A percentile compares a stretch with the other conserved stretches of the same genome.
Conservation (phyloP, 2,797 vertebrate species). For the Triplophysa bombifrons region DNA sequence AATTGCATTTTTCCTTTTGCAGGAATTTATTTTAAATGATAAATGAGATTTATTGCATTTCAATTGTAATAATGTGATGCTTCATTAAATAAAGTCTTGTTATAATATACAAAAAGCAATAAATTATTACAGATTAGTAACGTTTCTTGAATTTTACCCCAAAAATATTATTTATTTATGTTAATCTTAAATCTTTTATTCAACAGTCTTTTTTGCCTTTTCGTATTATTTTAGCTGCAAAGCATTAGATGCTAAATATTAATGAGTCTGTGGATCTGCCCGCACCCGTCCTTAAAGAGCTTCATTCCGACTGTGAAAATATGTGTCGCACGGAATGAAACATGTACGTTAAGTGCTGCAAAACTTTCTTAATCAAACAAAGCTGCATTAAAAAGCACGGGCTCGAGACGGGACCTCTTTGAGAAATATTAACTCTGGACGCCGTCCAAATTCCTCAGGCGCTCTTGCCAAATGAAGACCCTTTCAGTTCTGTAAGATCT, state of each 20-base stretch:
- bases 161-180: too few relatives aligned
- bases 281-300: constrained; percentile 17
- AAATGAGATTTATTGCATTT: too few relatives aligned
- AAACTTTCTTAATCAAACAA: constrained; percentile 59
- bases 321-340: constrained; percentile 36
- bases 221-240: constrained; percentile 53
- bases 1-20: too few relatives aligned
- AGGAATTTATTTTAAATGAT: too few relatives aligned
- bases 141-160: too few relatives aligned
- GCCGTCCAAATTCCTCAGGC: constrained; percentile 64
- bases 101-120: too few relatives aligned
- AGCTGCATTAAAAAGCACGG: constrained; percentile 68
- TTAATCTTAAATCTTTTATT: too few relatives aligned
- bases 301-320: constrained; percentile 39
- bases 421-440: constrained; percentile 75
- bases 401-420: constrained; percentile 64
- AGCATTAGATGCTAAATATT: constrained; percentile 43
- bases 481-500: constrained; percentile 69
- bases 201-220: too few relatives aligned
- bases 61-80: too few relatives aligned
- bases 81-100: too few relatives aligned
- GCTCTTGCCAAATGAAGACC: constrained; percentile 66
- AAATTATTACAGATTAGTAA: too few relatives aligned
- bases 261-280: constrained; percentile 30
- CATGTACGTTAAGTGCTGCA: constrained; percentile 56